phyloP scores from a whole-genome alignment of 2,888 invertebrate species.

The Campoletis raptor region DNA sequence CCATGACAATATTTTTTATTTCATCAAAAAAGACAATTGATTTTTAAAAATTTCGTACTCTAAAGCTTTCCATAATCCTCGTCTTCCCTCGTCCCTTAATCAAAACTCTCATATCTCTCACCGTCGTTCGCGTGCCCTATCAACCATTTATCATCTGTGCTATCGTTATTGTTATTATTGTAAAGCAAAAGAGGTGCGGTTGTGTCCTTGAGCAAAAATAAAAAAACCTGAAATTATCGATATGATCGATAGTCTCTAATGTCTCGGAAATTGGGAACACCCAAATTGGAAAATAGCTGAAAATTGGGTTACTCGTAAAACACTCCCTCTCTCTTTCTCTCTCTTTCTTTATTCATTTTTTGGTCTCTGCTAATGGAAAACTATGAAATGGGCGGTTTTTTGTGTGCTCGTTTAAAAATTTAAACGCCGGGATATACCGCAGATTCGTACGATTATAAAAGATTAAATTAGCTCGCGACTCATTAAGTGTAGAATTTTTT shows the following conservation, averaged over 20 bases:
- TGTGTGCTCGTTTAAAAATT: conserved; percentile 29
- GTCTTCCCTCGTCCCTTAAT: neutral
- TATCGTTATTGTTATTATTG: conserved; percentile 35
- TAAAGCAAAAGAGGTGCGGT: conserved; percentile 15
- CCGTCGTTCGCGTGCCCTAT: conserved; percentile 34
- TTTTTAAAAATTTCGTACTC: neutral
- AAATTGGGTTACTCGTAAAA: neutral
- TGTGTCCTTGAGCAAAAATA: neutral
- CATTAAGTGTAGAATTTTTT: conserved; percentile 8
- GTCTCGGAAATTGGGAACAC: conserved; percentile 50
- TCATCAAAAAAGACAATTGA: neutral
- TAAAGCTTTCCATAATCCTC: neutral
- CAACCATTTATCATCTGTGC: conserved; percentile 21
- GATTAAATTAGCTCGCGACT: conserved; percentile 9
- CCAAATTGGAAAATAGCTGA: conserved; percentile 23
- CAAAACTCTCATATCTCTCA: neutral
- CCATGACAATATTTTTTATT: neutral
- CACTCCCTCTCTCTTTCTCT: conserved; percentile 14
- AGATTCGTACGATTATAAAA: conserved; percentile 7
- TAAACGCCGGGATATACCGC: neutral
- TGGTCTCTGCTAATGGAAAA: conserved; percentile 1
- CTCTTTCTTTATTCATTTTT: neutral
- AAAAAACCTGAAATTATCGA: neutral
- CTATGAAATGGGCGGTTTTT: conserved; percentile 4
- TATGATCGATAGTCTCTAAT: conserved; percentile 51